Evolutionary conservation across 2,113 vertebrate genomes (phyloP).

Genomic region (Turnix velox): DNA sequence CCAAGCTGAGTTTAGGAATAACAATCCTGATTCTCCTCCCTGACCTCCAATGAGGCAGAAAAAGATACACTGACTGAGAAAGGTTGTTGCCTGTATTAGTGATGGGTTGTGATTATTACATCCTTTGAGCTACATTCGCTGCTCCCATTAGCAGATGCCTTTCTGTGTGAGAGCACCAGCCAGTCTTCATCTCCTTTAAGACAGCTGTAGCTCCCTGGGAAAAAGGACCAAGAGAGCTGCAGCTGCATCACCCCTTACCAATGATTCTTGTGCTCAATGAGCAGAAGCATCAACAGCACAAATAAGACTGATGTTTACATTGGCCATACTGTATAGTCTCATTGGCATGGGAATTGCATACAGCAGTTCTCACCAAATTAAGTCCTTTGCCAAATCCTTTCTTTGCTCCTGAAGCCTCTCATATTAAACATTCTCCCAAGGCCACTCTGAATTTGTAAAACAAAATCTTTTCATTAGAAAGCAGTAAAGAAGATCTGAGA

Average conservation of each 20-base stretch:
- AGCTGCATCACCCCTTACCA: not conserved
- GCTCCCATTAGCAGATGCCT: not conserved
- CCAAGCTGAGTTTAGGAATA: not conserved
- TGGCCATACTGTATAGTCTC: not conserved
- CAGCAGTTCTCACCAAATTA: not conserved
- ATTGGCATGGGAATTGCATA: not conserved
- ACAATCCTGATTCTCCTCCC: not conserved
- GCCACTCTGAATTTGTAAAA: not conserved
- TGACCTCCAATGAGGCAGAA: conserved; percentile 26
- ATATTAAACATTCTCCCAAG: not conserved
- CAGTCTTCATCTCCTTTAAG: not conserved
- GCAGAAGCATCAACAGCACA: not conserved
- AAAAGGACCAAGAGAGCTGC: not conserved
- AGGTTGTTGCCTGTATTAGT: conserved; percentile 19
- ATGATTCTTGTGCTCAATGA: not conserved
- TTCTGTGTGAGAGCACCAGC: not conserved
- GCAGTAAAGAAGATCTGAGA: not conserved
- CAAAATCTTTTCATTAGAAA: conserved; percentile 26
- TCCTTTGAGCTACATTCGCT: not conserved
- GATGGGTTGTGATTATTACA: not conserved
- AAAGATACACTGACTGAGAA: conserved; percentile 22
- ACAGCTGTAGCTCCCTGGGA: not conserved
- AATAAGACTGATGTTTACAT: not conserved
- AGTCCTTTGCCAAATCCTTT: not conserved
- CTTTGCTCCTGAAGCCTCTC: not conserved